Evolutionary conservation across 2,113 vertebrate species (phyloP).

Genomic region (Oreochromis tanganicae): DNA sequence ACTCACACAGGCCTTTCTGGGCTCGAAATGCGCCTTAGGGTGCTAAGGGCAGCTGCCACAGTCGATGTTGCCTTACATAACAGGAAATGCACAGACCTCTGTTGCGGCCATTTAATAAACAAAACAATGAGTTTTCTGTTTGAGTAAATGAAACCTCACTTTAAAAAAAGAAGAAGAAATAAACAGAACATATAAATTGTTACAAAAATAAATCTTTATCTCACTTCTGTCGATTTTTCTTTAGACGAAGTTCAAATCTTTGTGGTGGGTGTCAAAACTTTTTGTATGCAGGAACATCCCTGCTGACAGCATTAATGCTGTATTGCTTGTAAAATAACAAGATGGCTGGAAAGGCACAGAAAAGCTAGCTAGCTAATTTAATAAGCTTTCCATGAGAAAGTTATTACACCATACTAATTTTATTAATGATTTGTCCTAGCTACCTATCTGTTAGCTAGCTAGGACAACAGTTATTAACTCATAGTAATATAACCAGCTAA

Average conservation of each 20-base stretch:
- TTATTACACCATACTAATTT: background rate
- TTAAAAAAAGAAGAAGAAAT: background rate
- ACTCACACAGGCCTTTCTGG: background rate
- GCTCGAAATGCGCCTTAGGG: background rate
- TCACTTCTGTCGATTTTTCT: background rate
- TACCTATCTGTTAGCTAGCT: background rate
- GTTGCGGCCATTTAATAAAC: background rate
- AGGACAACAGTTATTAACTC: no score
- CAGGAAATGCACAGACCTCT: background rate
- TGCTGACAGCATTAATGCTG: background rate
- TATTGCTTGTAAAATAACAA: background rate
- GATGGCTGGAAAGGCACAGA: background rate
- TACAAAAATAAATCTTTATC: background rate
- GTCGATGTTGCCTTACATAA: background rate
- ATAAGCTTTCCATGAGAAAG: background rate
- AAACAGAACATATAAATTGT: background rate
- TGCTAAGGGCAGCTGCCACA: background rate
- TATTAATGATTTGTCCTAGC: background rate
- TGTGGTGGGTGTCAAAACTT: background rate
- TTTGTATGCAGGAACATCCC: background rate
- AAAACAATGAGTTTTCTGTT: background rate
- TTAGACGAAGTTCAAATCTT: background rate
- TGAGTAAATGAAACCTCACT: background rate
- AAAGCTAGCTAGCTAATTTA: background rate
- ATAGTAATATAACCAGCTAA: background rate